These are phyloP conservation scores for Molossus alvarezi DNA, from an alignment of 2,797 vertebrate species.

Conservation along the genomic window DNA sequence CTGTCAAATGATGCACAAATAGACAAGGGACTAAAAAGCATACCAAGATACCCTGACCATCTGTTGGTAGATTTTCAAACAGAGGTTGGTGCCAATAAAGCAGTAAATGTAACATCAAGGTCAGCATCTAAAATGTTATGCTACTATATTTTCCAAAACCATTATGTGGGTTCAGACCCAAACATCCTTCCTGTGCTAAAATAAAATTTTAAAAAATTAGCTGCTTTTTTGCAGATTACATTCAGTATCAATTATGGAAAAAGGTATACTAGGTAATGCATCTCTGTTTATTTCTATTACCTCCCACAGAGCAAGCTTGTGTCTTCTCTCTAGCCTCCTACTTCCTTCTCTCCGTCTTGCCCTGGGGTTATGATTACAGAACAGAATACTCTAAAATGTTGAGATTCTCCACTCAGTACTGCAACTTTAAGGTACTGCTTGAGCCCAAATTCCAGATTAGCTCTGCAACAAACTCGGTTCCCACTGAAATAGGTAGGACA, in stretches of 20 bases:
- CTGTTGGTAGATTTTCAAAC: slow-evolving; percentile 66
- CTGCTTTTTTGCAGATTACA: neutral
- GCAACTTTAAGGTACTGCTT: neutral
- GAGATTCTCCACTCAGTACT: neutral
- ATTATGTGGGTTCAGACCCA: neutral
- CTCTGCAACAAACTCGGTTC: neutral
- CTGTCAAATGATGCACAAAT: slow-evolving; percentile 70
- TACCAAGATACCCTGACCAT: slow-evolving; percentile 60
- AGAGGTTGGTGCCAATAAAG: slow-evolving; percentile 46
- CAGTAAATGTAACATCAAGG: slow-evolving; percentile 55
- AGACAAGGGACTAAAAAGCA: slow-evolving; percentile 55
- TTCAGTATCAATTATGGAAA: neutral
- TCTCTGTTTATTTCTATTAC: neutral
- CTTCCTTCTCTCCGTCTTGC: neutral
- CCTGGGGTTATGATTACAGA: neutral
- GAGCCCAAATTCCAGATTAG: neutral
- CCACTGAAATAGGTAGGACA: neutral
- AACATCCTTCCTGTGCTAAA: neutral
- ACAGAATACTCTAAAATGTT: neutral
- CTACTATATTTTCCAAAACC: slow-evolving; percentile 24
- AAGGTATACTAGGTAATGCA: neutral
- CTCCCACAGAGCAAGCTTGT: neutral
- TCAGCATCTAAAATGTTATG: slow-evolving; percentile 32
- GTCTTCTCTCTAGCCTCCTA: neutral
- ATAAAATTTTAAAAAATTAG: neutral